Evolutionary conservation across 23 tunicate genomes (phyloP).

Genomic region (Botrylloides violaceus): DNA sequence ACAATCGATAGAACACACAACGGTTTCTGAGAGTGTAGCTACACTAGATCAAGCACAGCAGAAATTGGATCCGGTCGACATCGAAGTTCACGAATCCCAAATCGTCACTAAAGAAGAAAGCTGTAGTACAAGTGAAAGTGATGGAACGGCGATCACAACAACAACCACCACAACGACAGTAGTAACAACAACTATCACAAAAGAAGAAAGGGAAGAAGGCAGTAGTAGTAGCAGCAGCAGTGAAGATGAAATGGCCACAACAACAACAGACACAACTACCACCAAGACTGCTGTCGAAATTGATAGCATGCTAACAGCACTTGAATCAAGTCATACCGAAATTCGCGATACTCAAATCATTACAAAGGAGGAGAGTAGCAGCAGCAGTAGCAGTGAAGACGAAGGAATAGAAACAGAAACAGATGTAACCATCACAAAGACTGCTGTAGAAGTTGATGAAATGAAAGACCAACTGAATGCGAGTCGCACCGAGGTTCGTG

Average conservation of each 20-base stretch:
- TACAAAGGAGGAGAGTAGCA: not conserved
- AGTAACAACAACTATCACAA: not conserved
- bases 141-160: too few relatives aligned
- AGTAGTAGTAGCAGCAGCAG: not conserved
- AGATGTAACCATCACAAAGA: not conserved
- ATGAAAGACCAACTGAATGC: not conserved
- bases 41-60: too few relatives aligned
- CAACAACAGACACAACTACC: not conserved
- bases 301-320: too few relatives aligned
- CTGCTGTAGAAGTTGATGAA: not conserved
- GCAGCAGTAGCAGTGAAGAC: slow-evolving; percentile 1
- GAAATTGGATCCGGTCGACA: too few relatives aligned
- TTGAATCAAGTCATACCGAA: too few relatives aligned
- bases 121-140: too few relatives aligned
- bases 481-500: too few relatives aligned
- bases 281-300: not conserved
- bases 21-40: too few relatives aligned
- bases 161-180: too few relatives aligned
- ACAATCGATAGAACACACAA: too few relatives aligned
- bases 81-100: too few relatives aligned
- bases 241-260: not conserved
- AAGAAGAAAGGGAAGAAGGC: not conserved
- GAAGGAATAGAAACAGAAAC: not conserved
- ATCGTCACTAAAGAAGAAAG: too few relatives aligned
- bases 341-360: not conserved